These are phyloP conservation scores for Psilopogon haemacephalus DNA, from an alignment of 2,113 vertebrate species.

Conservation along the genomic window DNA sequence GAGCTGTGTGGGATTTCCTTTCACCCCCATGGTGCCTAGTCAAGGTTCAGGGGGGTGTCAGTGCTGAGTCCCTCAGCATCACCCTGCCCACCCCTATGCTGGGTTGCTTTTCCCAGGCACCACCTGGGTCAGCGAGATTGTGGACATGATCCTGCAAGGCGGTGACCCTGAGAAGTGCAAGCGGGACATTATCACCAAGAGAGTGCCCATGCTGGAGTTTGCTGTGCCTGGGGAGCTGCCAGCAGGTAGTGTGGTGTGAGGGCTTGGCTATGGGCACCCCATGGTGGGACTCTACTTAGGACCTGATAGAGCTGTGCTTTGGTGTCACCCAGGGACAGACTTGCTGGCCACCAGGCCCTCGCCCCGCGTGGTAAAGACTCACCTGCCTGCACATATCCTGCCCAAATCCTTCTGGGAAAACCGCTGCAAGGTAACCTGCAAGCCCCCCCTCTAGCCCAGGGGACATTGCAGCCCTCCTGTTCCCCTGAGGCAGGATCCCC, in stretches of 20 bases:
- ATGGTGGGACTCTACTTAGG: not conserved
- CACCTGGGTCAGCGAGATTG: constrained; percentile 77
- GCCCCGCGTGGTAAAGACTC: constrained; percentile 73
- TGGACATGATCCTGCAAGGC: constrained; percentile 69
- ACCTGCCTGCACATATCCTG: constrained; percentile 60
- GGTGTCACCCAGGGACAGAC: constrained; percentile 51
- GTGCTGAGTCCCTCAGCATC: not conserved
- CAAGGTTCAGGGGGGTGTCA: accelerated
- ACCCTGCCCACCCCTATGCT: not conserved
- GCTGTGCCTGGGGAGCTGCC: not conserved
- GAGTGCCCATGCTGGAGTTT: constrained; percentile 76
- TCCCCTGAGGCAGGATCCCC: accelerated
- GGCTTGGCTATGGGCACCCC: accelerated
- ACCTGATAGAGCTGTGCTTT: not conserved
- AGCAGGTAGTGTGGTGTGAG: constrained; percentile 1
- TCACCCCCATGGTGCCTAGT: accelerated
- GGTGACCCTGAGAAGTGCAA: constrained; percentile 66
- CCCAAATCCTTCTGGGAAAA: constrained; percentile 78
- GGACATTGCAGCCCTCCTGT: not conserved
- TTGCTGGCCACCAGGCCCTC: constrained; percentile 59
- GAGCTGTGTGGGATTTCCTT: not conserved
- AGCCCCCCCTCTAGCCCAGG: accelerated
- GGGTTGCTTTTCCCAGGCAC: constrained; percentile 62
- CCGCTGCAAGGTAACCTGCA: constrained; percentile 72
- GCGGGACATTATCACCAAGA: constrained; percentile 54